Evolutionary conservation across 2,888 invertebrate genomes (phyloP).

Genomic region (Lordiphosa andalusiaca): DNA sequence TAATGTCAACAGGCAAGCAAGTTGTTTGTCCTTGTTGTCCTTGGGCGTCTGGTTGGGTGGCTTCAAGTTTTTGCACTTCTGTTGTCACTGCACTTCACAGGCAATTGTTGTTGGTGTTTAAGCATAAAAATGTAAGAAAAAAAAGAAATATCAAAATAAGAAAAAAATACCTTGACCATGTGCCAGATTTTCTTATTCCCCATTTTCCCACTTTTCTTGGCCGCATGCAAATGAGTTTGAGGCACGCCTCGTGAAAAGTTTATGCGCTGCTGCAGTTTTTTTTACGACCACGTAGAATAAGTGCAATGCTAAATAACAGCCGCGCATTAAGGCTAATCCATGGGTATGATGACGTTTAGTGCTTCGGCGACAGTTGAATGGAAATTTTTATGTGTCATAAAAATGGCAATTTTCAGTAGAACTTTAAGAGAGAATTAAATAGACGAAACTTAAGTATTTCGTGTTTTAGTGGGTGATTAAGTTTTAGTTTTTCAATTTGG

Average conservation of each 20-base stretch:
- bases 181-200: constrained; percentile 11
- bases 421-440: neutral
- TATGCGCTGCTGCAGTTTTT: constrained; percentile 49
- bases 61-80: constrained; percentile 10
- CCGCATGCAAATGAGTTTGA: constrained; percentile 58
- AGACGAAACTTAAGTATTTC: neutral
- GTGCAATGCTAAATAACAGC: constrained; percentile 38
- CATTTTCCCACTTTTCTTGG: constrained; percentile 13
- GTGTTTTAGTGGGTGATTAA: too few relatives aligned
- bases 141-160: constrained; percentile 24
- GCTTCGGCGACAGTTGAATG: constrained; percentile 53
- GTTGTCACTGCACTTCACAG: constrained; percentile 31
- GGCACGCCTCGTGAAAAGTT: constrained; percentile 35
- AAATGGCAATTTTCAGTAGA: constrained; percentile 21
- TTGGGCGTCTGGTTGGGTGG: constrained; percentile 37
- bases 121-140: constrained; percentile 23
- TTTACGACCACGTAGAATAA: constrained; percentile 25
- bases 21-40: constrained; percentile 54
- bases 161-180: constrained; percentile 34
- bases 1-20: constrained; percentile 66
- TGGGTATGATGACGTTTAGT: constrained; percentile 66
- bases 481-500: too few relatives aligned
- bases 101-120: constrained; percentile 36
- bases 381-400: constrained; percentile 63
- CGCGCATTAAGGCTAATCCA: constrained; percentile 61